Evolutionary conservation across 1,140 invertebrate species (phyloP).

Genomic region (Ylistrum balloti): DNA sequence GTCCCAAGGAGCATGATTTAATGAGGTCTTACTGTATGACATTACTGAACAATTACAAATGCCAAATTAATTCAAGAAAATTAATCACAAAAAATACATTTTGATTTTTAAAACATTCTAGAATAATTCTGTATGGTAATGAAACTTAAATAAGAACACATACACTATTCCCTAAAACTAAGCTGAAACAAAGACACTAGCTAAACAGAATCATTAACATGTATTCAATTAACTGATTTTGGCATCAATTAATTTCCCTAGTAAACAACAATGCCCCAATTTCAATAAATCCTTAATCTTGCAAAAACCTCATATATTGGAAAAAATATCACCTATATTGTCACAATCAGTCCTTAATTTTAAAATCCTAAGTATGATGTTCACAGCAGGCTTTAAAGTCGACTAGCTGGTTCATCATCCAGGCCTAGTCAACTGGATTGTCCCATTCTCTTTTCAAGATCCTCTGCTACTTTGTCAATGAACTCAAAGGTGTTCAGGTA

Average conservation of each 20-base stretch:
- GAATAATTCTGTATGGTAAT: neutral
- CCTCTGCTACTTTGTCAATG: constrained; percentile 96
- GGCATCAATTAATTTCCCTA: neutral
- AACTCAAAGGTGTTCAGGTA: constrained; percentile 99
- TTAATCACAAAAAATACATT: neutral
- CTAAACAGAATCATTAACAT: constrained; percentile 10
- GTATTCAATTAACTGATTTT: neutral
- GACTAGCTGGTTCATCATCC: neutral
- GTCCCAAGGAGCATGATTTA: too few species aligned
- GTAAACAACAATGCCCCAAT: neutral
- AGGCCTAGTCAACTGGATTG: constrained; percentile 73
- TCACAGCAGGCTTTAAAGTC: neutral
- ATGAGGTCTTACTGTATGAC: too few species aligned
- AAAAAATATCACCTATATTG: neutral
- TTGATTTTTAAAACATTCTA: neutral
- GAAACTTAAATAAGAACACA: neutral
- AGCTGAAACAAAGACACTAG: neutral
- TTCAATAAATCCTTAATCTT: neutral
- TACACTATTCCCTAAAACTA: neutral
- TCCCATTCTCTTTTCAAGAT: constrained; percentile 88
- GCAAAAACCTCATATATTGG: too few species aligned
- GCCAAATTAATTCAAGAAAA: neutral
- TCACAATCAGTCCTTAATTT: neutral
- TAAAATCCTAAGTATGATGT: neutral
- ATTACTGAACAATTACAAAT: too few species aligned